Base-by-base conservation (phyloP, 2,797 vertebrate genomes). In the Labroides dimidiatus region DNA sequence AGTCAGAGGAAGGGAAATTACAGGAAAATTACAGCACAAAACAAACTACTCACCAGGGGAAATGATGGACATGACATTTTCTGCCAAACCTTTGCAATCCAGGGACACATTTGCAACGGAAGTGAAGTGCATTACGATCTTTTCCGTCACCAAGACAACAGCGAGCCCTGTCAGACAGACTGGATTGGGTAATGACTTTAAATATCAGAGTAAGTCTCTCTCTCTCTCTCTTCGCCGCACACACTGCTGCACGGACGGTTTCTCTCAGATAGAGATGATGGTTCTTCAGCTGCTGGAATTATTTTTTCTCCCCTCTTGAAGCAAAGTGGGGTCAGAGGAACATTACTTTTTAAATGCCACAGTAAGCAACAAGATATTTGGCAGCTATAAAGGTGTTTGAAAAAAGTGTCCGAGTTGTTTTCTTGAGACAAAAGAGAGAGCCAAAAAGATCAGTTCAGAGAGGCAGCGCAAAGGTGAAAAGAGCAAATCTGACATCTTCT, bases 61-160 rank as follows among this genome's bases (percentile, higher is more conserved):
- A 82, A 77, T 85, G 86, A 89, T 81, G 64, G 85, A 85, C 81
- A 50, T 89, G 90, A 75, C 90, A 91, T 91, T 91, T 89, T 62
- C 58, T 60, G 58, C 42, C 39, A 54, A 87, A 69, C 57, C 60
- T 44, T 20, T 21, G 54, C 64, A 77, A 81, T 72, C 67, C 48
- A n/a, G 63, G 49, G 42, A 83, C 81, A 75, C 60, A 64, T 86
- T 84, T 74, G 45, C 68, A 73, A 51, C 7, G 6, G 49, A 63
- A 65, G 69, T 49, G 54, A 81, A 84, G 64, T 75, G 66, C 69
- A 50, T 78, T 72, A 59, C 54, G 13, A 61, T 82, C 27, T 75
- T 72, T 76, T 68, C 67, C 7, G 55, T 87, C 84, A 54, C 86
- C 83, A 82, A 81, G 86, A 89, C 85, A 86, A 84, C 85, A 49